These are phyloP conservation scores for Eupithecia pulchellata DNA, from an alignment of 2,888 invertebrate genomes.

Conservation along the genomic window DNA sequence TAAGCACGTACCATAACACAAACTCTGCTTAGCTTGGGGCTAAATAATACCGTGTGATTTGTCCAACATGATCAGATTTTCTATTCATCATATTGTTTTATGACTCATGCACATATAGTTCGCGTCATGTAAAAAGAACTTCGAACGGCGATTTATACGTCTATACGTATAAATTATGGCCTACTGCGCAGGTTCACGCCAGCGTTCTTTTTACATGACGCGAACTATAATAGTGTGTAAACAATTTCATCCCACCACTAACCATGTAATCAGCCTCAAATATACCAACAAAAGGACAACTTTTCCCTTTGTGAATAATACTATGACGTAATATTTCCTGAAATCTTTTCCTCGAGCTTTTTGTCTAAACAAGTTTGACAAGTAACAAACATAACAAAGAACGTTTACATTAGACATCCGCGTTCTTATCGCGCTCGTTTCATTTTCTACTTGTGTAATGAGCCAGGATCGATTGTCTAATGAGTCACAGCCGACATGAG, in stretches of 20 bases:
- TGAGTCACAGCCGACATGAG: slow-evolving; percentile 78
- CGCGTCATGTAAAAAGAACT: too few species aligned
- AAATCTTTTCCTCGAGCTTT: not conserved
- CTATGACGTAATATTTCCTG: not conserved
- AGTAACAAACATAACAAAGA: slow-evolving; percentile 10
- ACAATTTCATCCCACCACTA: too few species aligned
- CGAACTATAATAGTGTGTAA: too few species aligned
- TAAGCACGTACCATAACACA: not conserved
- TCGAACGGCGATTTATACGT: too few species aligned
- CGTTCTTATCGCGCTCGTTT: slow-evolving; percentile 16
- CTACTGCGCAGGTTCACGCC: too few species aligned
- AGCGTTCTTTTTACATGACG: too few species aligned
- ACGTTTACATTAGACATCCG: not conserved
- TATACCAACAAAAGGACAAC: not conserved
- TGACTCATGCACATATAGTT: not conserved
- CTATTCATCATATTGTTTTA: not conserved
- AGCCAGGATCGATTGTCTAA: slow-evolving; percentile 78
- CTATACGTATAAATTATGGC: too few species aligned
- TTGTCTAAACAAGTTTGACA: not conserved
- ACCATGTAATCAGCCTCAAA: not conserved
- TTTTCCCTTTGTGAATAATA: not conserved
- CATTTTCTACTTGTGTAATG: slow-evolving; percentile 32
- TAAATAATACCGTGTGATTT: not conserved
- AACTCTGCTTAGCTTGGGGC: not conserved
- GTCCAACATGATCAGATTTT: not conserved